Base-by-base conservation (phyloP, 2,113 vertebrate genomes). In the Mormyrus iriodes region DNA sequence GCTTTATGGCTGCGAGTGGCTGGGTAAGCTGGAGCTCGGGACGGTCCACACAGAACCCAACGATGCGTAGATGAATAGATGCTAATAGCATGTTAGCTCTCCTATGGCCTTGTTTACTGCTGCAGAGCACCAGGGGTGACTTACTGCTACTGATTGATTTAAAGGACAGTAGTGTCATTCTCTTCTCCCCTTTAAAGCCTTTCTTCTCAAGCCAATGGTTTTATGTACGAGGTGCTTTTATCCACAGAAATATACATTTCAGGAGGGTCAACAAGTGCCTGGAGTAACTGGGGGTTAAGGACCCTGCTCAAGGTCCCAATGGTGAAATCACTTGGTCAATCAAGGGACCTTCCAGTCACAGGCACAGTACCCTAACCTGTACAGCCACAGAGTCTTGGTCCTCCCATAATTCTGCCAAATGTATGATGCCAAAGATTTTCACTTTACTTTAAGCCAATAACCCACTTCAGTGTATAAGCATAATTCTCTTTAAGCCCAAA, bases 1-100 rank as follows among this genome's bases (percentile, higher is more conserved):
- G 94, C 96, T 99, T 21, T 99, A 99, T 0, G 98, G 98, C 93
- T 99, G 98, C 1, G 96, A 96, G 91, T 99, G 98, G 98, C 95
- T 99, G 86, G 98, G 98, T 99, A 94, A 91, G 96, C 93, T 58
- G 24, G n/a, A n/a, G n/a, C n/a, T n/a, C n/a, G n/a, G 17, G 51
- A n/a, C 15, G 10, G 3, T 17, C 24, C 8, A 4, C 48, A 17
- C n/a, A 51, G 15, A 86, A 52, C 21, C 46, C 24, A 51, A 5
- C 24, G 35, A 35, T 46, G 44, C 39, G 48, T 48, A 9, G 55
- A 58, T 58, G n/a, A 73, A 15, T 73, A 0, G 27, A 35, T 73
- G 31, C 13, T 35, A 73, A 73, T 12, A 15, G 12, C 65, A 73
- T 12, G 9, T 5, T 79, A 42, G 73, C 73, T 48, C 35, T n/a